Base-by-base conservation (phyloP, 2,888 invertebrate species). In the Lasiommata megera region DNA sequence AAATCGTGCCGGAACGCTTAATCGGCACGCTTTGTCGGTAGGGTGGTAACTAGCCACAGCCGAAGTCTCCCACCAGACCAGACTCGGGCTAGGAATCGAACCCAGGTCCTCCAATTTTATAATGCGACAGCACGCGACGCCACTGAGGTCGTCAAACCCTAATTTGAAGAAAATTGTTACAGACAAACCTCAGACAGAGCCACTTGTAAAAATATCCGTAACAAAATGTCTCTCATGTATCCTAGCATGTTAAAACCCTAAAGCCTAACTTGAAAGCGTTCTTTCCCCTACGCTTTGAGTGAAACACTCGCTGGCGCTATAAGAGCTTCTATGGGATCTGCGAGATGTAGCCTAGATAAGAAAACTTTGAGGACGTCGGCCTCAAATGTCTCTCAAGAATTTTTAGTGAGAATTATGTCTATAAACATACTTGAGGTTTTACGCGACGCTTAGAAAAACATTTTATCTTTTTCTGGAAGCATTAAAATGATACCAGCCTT, bases 271-370 rank as follows among this genome's bases (percentile, higher is more conserved):
- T 34, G 47, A 54, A 57, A 57, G 48, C 50, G 50, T 56, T 48
- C 55, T 55, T 56, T 44, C 56, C 57, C 52, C 44, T 60, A 57
- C 46, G 54, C 61, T 66, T 67, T 67, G 58, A 67, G 53, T 40
- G 48, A 57, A 61, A 52, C 56, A 54, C 60, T 59, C 61, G 53
- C 53, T 58, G 43, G 58, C 65, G 61, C 67, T 67, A 66, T 64
- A 64, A 68, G 66, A 69, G 65, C 68, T 65, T 74, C 71, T 76
- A 75, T 73, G 68, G 72, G 57, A 60, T 66, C 63, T 60, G 67
- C 58, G 72, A 80, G 78, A 77, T 79, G 76, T 72, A 80, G 74
- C 81, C 79, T 70, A 80, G 79, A 80, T 80, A 78, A 73, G 60
- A 53, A 62, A 62, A 62, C 56, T 50, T 59, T 51, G 55, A 60